Evolutionary conservation across 2,113 vertebrate genomes (phyloP).

Genomic region (Hemichromis elongatus): DNA sequence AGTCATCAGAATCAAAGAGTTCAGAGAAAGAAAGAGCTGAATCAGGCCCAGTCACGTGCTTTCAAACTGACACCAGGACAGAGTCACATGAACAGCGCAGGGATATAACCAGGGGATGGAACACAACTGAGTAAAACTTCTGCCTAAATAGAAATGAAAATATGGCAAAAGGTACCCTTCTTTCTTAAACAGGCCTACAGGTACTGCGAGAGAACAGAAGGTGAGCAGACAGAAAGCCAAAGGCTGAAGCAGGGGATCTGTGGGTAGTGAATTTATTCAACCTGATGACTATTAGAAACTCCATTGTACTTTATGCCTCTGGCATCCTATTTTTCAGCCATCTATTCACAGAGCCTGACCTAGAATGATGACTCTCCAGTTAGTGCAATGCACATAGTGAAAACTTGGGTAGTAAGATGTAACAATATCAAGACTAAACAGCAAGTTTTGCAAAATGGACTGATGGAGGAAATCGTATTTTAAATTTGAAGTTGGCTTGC

Average conservation of each 20-base stretch:
- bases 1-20: slow-evolving; percentile 69
- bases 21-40: slow-evolving; percentile 68
- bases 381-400: neutral
- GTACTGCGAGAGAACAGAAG: neutral
- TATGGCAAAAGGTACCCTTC: neutral
- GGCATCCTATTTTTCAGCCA: slow-evolving; percentile 27
- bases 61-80: slow-evolving; percentile 31
- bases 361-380: slow-evolving; percentile 13
- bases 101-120: neutral
- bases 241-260: slow-evolving; percentile 10
- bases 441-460: neutral
- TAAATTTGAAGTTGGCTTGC: neutral
- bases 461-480: neutral
- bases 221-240: neutral
- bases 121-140: neutral
- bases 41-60: slow-evolving; percentile 70
- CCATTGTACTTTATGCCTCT: slow-evolving; percentile 41
- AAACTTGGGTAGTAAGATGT: neutral
- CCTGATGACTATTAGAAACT: slow-evolving; percentile 45
- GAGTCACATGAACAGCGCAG: neutral
- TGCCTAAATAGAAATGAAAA: slow-evolving; percentile 7
- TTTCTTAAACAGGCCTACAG: neutral
- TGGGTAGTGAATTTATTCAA: slow-evolving; percentile 44
- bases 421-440: neutral
- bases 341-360: slow-evolving; percentile 48